Percentiles rank a stretch among this genome's conserved stretches.
Evolutionary conservation across 1,140 invertebrate genomes (phyloP).

Genomic region (Atta cephalotes): DNA sequence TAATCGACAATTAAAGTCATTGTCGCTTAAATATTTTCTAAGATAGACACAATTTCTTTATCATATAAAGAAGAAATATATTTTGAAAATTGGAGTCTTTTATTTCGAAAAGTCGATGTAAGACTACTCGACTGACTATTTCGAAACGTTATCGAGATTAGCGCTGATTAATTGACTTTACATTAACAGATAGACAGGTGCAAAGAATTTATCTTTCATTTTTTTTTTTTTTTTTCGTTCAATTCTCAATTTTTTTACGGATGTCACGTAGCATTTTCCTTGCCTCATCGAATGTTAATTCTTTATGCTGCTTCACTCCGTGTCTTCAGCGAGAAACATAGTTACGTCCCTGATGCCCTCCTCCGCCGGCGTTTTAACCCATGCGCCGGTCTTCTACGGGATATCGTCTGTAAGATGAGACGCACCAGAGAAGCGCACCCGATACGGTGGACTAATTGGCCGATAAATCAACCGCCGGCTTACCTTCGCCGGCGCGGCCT

Average conservation of each 20-base stretch:
- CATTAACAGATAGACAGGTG: not conserved
- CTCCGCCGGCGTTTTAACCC: slow-evolving; percentile 69
- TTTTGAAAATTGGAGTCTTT: not conserved
- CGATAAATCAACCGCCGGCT: slow-evolving; percentile 82
- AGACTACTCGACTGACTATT: too few relatives aligned
- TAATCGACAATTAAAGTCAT: not conserved
- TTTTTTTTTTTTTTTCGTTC: not conserved
- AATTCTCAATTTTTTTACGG: not conserved
- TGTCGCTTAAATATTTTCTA: not conserved
- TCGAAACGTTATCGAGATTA: not conserved
- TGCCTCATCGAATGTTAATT: not conserved
- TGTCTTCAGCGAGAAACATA: slow-evolving; percentile 54
- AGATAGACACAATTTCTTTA: not conserved
- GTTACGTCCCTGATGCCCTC: slow-evolving; percentile 65
- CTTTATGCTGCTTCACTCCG: not conserved
- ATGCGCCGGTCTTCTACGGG: slow-evolving; percentile 74
- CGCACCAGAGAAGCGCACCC: slow-evolving; percentile 81
- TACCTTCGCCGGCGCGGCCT: slow-evolving; percentile 67
- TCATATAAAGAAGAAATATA: not conserved
- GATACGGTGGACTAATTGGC: slow-evolving; percentile 82
- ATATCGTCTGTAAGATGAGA: slow-evolving; percentile 83
- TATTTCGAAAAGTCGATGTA: not conserved
- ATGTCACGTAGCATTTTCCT: not conserved
- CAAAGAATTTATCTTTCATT: not conserved
- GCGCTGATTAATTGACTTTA: not conserved